phyloP scores from a whole-genome alignment of 2,888 invertebrate genomes.

The Junonia oenone region DNA sequence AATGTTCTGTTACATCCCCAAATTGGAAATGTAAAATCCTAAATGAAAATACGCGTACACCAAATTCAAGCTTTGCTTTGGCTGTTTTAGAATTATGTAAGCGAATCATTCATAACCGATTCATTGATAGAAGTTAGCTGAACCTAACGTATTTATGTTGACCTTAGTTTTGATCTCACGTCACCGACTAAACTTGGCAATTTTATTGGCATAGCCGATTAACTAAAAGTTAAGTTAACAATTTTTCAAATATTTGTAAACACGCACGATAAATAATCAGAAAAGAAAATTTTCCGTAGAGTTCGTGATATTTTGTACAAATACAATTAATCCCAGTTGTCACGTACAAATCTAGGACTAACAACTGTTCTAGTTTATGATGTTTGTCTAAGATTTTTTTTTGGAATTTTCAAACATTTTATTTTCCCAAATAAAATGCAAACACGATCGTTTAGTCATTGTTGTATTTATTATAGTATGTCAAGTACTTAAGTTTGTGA shows the following conservation, averaged over 20 bases:
- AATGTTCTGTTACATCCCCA: conserved; percentile 15
- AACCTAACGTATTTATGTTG: conserved; percentile 1
- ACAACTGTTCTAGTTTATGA: background rate
- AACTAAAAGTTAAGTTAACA: background rate
- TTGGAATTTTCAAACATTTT: background rate
- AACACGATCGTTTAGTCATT: background rate
- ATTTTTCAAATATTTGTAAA: background rate
- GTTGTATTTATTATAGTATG: conserved; percentile 6
- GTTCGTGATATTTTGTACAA: background rate
- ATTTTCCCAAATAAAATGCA: background rate
- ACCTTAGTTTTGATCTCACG: conserved; percentile 4
- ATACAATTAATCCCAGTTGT: background rate
- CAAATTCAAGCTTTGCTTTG: background rate
- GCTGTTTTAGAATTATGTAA: conserved; percentile 2
- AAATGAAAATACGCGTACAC: background rate
- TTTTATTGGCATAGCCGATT: background rate
- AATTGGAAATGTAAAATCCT: conserved; percentile 17
- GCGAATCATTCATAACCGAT: conserved; percentile 7
- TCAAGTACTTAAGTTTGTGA: conserved; percentile 2
- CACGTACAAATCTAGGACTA: background rate
- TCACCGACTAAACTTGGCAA: conserved; percentile 1
- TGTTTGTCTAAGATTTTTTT: background rate
- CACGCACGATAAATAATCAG: background rate
- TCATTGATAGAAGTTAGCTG: conserved; percentile 7
- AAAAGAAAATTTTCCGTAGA: background rate